Base-by-base conservation (phyloP, 2,113 vertebrate genomes). In the Lates calcarifer region DNA sequence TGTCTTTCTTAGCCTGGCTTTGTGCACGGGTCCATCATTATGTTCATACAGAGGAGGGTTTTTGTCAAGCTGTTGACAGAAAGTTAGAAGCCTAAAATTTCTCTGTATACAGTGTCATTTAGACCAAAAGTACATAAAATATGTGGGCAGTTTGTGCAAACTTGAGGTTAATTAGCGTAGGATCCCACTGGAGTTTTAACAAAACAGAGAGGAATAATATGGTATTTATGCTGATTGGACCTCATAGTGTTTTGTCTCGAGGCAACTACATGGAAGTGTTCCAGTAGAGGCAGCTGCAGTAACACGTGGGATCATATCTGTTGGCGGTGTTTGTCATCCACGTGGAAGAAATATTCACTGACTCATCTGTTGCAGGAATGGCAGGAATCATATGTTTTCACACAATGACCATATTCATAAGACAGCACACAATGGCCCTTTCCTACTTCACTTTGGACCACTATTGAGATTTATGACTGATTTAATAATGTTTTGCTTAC, bases 361-460 rank as follows among this genome's bases (percentile, higher is more conserved):
- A 83, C 76, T 83, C 86, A 79, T 79, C 78, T 33, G 35, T 77
- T 56, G n/a, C 33, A 73, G 64, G 68, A 84, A 63, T 62, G 53
- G n/a, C 57, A 81, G 62, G 33, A 83, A 78, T 77, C 49, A 61
- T 82, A 83, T 73, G 70, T 83, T 85, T 71, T 63, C 49, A 72
- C 37, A 88, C 79, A 90, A 89, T 69, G 74, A 33, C 15, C 29
- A 35, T 14, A 85, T 90, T 90, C 69, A 86, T 57, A n/a, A 22
- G 29, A 53, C 29, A 4, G 8, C 75, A 69, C 37, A 39, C 12
- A 8, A 31, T 24, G 64, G 12, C 41, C 17, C 31, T 53, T 39
- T 60, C 41, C 35, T 51, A 31, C 47, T 77, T 51, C 15, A 13
- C 15, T 73, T 33, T 37, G 15, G 17, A 18, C 29, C 22, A 33